These are phyloP conservation scores for Drosophila austrosaltans DNA, from an alignment of 2,888 invertebrate genomes.

Conservation along the genomic window DNA sequence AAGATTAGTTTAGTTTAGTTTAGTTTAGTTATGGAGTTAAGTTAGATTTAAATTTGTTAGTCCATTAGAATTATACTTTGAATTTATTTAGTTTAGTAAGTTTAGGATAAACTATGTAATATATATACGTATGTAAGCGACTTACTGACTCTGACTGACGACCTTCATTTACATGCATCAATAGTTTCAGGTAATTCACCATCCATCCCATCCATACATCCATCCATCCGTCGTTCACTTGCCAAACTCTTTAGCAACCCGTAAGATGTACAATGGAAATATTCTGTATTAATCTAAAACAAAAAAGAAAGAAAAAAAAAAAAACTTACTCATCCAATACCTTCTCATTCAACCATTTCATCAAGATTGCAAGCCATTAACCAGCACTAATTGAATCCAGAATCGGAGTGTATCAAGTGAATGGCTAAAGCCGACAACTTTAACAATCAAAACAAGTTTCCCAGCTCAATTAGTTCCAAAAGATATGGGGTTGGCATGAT, in stretches of 20 bases:
- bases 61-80: too few relatives aligned
- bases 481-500: background rate
- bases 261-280: background rate
- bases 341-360: slow-evolving; percentile 15
- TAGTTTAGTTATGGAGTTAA: too few relatives aligned
- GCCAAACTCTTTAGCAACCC: background rate
- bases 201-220: background rate
- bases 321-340: slow-evolving; percentile 4
- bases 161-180: background rate
- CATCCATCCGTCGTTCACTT: background rate
- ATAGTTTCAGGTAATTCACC: slow-evolving; percentile 2
- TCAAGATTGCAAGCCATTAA: slow-evolving; percentile 29
- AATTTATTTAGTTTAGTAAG: too few relatives aligned
- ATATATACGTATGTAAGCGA: background rate
- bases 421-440: slow-evolving; percentile 15
- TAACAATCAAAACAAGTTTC: slow-evolving; percentile 34
- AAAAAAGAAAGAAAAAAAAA: background rate
- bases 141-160: background rate
- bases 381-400: slow-evolving; percentile 38
- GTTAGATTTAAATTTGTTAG: too few relatives aligned
- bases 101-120: too few relatives aligned
- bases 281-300: background rate
- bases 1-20: too few relatives aligned
- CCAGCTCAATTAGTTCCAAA: slow-evolving; percentile 31
- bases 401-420: slow-evolving; percentile 18